These are phyloP conservation scores for Acronicta psi DNA, from an alignment of 2,888 invertebrate genomes.

Conservation along the genomic window DNA sequence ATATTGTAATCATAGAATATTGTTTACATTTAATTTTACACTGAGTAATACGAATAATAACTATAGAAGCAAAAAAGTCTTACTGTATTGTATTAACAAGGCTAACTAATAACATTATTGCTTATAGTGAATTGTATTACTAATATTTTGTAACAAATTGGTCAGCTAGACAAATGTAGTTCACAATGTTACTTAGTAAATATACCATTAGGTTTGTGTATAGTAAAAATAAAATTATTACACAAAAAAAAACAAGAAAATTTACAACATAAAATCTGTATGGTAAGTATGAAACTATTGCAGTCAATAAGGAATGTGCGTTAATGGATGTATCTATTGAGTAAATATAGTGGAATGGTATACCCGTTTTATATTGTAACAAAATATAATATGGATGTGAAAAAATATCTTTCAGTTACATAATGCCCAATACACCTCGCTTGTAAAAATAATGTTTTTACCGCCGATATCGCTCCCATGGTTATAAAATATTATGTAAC, in stretches of 20 bases:
- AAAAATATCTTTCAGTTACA: background rate
- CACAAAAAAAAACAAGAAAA: slow-evolving; percentile 50
- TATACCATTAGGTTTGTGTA: slow-evolving; percentile 44
- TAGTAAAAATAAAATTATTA: slow-evolving; percentile 54
- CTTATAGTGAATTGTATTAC: slow-evolving; percentile 46
- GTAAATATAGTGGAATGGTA: slow-evolving; percentile 73
- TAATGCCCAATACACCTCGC: background rate
- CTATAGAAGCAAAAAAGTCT: slow-evolving; percentile 22
- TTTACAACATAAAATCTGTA: slow-evolving; percentile 57
- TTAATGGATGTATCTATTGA: slow-evolving; percentile 60
- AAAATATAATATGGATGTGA: slow-evolving; percentile 12
- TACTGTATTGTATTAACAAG: slow-evolving; percentile 40
- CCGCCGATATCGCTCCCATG: too few relatives aligned
- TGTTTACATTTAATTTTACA: background rate
- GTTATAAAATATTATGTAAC: too few relatives aligned
- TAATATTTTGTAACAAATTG: slow-evolving; percentile 56
- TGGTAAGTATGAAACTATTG: slow-evolving; percentile 78
- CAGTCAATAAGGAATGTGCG: slow-evolving; percentile 81
- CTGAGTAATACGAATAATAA: slow-evolving; percentile 4
- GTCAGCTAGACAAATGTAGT: slow-evolving; percentile 41
- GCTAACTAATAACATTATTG: slow-evolving; percentile 49
- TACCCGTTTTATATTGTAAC: slow-evolving; percentile 62
- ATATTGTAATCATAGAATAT: slow-evolving; percentile 1
- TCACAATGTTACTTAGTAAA: slow-evolving; percentile 38
- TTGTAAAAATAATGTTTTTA: too few relatives aligned